A percentile compares a stretch with the other conserved stretches of the same genome.
Evolutionary conservation across 2,888 invertebrate genomes (phyloP).

Genomic region (Latrodectus hesperus): DNA sequence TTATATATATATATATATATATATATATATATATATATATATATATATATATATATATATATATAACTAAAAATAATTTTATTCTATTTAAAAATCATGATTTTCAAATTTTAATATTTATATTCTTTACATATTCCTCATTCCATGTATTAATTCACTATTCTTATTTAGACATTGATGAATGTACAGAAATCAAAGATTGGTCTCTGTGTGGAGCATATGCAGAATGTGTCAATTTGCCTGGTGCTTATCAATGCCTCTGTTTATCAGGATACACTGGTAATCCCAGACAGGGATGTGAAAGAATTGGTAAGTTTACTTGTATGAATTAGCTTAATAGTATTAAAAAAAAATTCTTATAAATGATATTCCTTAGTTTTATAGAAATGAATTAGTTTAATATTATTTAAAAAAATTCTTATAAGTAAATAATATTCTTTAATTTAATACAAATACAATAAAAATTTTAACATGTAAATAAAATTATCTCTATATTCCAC

Average conservation of each 20-base stretch:
- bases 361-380: not conserved
- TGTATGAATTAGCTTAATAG: no score
- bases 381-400: no score
- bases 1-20: no score
- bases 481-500: not conserved
- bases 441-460: not conserved
- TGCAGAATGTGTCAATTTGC: conserved; percentile 91
- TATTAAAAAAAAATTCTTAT: no score
- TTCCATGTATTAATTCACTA: not conserved
- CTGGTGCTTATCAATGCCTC: conserved; percentile 89
- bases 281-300: conserved; percentile 71
- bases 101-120: not conserved
- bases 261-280: conserved; percentile 82
- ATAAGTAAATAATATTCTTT: not conserved
- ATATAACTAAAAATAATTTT: no score
- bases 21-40: no score
- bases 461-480: not conserved
- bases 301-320: conserved; percentile 59
- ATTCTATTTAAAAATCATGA: no score
- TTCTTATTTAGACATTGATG: conserved; percentile 82
- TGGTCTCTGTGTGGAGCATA: conserved; percentile 90
- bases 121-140: not conserved
- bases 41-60: no score
- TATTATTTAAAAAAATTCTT: not conserved
- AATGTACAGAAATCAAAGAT: conserved; percentile 90